Evolutionary conservation across 2,113 vertebrate genomes (phyloP).

Genomic region (Petaurus breviceps): DNA sequence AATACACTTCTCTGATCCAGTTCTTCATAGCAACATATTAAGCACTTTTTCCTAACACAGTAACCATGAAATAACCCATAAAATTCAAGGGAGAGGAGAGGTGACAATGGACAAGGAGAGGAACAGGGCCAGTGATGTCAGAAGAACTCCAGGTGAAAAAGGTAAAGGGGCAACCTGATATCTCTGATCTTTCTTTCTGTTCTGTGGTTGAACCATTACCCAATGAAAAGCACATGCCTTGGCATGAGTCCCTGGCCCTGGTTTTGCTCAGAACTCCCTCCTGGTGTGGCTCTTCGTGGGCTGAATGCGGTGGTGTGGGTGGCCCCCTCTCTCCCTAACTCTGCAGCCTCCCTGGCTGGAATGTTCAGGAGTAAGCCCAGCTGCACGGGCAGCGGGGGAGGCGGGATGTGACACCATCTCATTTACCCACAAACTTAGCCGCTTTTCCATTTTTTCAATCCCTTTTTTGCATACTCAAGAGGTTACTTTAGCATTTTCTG

Average conservation of each 20-base stretch:
- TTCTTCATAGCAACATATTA: neutral
- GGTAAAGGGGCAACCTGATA: neutral
- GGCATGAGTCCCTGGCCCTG: neutral
- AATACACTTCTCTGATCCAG: neutral
- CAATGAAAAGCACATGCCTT: neutral
- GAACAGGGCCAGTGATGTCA: neutral
- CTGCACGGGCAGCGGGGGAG: neutral
- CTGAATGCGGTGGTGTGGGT: neutral
- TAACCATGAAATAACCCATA: neutral
- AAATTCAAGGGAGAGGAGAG: neutral
- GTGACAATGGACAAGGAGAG: neutral
- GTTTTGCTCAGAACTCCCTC: neutral
- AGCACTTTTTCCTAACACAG: neutral
- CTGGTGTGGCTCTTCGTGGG: neutral
- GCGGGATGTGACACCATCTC: neutral
- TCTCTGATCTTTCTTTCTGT: neutral
- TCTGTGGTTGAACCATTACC: neutral
- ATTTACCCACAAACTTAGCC: neutral
- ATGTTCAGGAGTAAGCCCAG: neutral
- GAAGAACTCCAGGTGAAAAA: neutral
- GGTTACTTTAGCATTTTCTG: neutral
- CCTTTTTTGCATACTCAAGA: neutral
- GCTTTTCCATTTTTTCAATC: neutral
- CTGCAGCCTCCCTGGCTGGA: neutral
- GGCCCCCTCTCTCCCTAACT: neutral